Conservation (phyloP, 2,888 invertebrate genomes). For the Dryobota labecula region DNA sequence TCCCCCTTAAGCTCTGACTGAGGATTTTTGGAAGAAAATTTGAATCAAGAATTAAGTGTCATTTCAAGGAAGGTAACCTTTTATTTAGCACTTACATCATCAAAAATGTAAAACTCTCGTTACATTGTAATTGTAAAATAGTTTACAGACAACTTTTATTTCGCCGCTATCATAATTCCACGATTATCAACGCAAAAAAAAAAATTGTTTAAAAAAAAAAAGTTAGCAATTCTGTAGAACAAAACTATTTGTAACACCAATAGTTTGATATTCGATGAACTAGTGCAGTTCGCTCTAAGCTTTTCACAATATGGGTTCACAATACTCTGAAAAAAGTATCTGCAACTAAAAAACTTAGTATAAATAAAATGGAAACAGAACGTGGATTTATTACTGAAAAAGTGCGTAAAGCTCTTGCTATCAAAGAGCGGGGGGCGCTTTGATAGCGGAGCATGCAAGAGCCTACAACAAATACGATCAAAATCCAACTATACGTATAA, state of each 20-base stretch:
- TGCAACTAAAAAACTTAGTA: background rate
- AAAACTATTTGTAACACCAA: background rate
- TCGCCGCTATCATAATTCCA: background rate
- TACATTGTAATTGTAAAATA: background rate
- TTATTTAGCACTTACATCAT: background rate
- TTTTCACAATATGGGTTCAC: background rate
- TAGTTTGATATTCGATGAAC: background rate
- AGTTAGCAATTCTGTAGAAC: background rate
- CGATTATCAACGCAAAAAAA: background rate
- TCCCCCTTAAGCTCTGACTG: background rate
- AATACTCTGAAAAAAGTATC: background rate
- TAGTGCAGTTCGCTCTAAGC: background rate
- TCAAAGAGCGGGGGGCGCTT: no score
- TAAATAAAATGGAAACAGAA: slow-evolving; percentile 1
- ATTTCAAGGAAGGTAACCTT: no score
- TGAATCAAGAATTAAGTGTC: no score
- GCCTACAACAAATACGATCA: no score
- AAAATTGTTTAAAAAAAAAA: background rate
- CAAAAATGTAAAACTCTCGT: background rate
- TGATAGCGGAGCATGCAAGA: background rate
- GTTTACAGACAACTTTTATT: background rate
- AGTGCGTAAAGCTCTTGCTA: background rate
- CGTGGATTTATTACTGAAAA: background rate
- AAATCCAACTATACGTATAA: background rate
- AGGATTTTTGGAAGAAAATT: background rate